Percentiles rank a stretch among this genome's conserved stretches.
Conservation (phyloP, 1,140 invertebrate species). For the Philotrypesis tridentata region DNA sequence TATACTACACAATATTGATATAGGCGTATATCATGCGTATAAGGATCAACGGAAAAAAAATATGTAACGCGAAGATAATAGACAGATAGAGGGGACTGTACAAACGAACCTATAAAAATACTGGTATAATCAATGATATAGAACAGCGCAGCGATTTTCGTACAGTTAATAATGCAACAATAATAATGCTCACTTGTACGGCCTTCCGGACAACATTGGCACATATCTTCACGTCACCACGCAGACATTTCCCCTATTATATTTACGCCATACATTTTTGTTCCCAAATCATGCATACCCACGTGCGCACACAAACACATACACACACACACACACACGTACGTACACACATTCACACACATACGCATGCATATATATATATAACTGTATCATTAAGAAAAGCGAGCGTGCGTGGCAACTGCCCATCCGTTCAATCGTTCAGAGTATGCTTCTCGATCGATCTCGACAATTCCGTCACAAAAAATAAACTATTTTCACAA, state of each 20-base stretch:
- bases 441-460: neutral
- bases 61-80: neutral
- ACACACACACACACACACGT: no score
- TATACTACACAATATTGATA: neutral
- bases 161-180: slow-evolving; percentile 18
- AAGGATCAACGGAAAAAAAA: neutral
- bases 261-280: slow-evolving; percentile 33
- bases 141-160: neutral
- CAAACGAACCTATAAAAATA: slow-evolving; percentile 32
- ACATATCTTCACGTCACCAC: slow-evolving; percentile 16
- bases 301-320: no score
- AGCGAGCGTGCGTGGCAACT: no score
- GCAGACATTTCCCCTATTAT: slow-evolving; percentile 34
- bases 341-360: no score
- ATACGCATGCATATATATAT: neutral
- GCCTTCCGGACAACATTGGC: slow-evolving; percentile 29
- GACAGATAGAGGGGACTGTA: neutral
- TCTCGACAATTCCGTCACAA: neutral
- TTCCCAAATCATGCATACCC: neutral
- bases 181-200: slow-evolving; percentile 38
- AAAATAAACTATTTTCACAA: neutral
- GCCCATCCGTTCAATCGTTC: no score
- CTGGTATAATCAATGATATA: slow-evolving; percentile 14
- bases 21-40: neutral
- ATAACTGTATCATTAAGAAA: neutral